Conservation (phyloP, 1,140 invertebrate species). For the Aphis craccivora region DNA sequence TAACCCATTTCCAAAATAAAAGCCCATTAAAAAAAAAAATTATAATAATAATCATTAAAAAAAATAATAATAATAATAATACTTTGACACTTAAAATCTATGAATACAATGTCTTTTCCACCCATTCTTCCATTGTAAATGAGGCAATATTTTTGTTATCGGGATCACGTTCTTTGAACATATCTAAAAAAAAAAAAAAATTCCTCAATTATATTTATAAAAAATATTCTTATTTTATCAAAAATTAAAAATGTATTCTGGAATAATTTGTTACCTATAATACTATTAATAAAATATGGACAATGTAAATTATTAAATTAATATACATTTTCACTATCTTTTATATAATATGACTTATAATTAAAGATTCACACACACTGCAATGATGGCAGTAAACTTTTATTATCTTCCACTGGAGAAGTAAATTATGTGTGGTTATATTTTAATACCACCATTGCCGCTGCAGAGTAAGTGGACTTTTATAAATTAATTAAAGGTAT, state of each 20-base stretch:
- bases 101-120: conserved; percentile 84
- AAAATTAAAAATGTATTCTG: too few species aligned
- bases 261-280: too few species aligned
- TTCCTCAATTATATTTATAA: background rate
- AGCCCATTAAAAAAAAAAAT: conserved; percentile 24
- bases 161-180: conserved; percentile 78
- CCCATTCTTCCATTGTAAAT: conserved; percentile 86
- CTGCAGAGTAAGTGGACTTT: too few species aligned
- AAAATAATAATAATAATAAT: conserved; percentile 3
- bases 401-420: too few species aligned
- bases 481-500: too few species aligned
- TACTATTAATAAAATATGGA: too few species aligned
- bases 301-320: too few species aligned
- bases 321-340: background rate
- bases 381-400: too few species aligned
- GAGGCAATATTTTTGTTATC: conserved; percentile 75
- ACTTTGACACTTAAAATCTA: conserved; percentile 63
- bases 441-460: too few species aligned
- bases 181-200: conserved; percentile 72
- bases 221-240: background rate
- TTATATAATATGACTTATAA: too few species aligned
- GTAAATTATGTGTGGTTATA: too few species aligned
- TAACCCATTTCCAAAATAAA: background rate
- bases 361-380: too few species aligned
- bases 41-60: background rate